phyloP scores from a whole-genome alignment of 2,797 vertebrate genomes.

The Echiichthys vipera region DNA sequence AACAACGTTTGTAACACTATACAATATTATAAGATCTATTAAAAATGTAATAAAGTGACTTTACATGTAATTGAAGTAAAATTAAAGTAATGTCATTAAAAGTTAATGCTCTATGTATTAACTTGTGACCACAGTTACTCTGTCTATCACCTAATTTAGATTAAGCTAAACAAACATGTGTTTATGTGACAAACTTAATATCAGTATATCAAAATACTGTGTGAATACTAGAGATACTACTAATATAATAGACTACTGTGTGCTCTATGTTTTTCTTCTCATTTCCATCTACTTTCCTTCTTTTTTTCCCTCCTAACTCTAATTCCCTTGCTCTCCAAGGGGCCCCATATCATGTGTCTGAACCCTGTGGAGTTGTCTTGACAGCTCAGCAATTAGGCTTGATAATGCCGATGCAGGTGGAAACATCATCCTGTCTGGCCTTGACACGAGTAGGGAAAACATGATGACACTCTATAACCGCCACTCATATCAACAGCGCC shows the following conservation, averaged over 20 bases:
- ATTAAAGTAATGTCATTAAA: background rate
- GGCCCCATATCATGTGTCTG: constrained; percentile 54
- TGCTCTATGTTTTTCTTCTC: background rate
- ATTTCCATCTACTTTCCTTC: background rate
- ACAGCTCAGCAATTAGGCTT: constrained; percentile 71
- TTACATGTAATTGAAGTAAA: background rate
- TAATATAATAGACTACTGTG: no score
- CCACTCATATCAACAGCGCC: constrained; percentile 42
- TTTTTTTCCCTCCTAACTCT: background rate
- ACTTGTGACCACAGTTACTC: background rate
- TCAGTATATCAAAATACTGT: background rate
- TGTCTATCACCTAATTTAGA: background rate
- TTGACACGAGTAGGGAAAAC: constrained; percentile 63
- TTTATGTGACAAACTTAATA: background rate
- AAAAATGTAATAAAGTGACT: background rate
- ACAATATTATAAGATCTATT: background rate
- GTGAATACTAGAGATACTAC: no score
- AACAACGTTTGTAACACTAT: background rate
- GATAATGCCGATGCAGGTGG: constrained; percentile 70
- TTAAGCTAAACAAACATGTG: background rate
- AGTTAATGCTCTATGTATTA: background rate
- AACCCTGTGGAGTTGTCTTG: constrained; percentile 63
- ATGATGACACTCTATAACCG: constrained; percentile 60
- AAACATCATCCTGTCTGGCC: constrained; percentile 63
- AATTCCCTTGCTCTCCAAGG: constrained; percentile 39